A percentile compares a stretch with the other conserved stretches of the same genome.
phyloP scores from a whole-genome alignment of 2,113 vertebrate species.

The Ptyas mucosa region DNA sequence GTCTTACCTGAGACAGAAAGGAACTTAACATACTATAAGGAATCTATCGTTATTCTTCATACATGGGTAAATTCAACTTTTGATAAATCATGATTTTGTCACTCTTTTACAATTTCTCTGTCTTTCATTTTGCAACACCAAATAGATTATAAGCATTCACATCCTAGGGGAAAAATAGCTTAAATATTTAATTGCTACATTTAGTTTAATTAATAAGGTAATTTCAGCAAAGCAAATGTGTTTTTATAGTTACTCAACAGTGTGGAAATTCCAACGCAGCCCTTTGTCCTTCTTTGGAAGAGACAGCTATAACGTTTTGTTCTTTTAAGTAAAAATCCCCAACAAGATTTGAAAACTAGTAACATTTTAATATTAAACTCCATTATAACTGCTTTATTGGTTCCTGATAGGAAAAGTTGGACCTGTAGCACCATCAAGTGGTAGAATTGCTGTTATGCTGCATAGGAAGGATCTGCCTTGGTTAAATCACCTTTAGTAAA shows the following conservation, averaged over 20 bases:
- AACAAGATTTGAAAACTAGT: background rate
- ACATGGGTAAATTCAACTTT: background rate
- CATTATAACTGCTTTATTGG: background rate
- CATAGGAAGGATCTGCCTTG: background rate
- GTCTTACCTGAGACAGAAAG: background rate
- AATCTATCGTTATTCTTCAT: background rate
- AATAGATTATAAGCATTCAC: background rate
- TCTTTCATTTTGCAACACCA: background rate
- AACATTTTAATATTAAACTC: background rate
- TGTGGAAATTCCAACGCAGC: background rate
- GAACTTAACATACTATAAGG: background rate
- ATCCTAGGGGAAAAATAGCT: background rate
- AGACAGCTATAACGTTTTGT: background rate
- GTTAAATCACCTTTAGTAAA: background rate
- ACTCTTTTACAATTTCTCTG: background rate
- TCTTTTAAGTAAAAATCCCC: background rate
- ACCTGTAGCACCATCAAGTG: constrained; percentile 3
- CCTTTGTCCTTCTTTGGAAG: background rate
- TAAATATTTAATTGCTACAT: background rate
- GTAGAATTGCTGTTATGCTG: background rate
- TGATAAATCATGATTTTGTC: background rate
- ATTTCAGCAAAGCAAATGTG: background rate
- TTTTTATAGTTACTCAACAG: background rate
- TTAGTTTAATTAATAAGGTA: background rate
- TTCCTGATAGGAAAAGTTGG: background rate